Conservation (phyloP, 2,797 vertebrate species). For the Enteromius treurensis region DNA sequence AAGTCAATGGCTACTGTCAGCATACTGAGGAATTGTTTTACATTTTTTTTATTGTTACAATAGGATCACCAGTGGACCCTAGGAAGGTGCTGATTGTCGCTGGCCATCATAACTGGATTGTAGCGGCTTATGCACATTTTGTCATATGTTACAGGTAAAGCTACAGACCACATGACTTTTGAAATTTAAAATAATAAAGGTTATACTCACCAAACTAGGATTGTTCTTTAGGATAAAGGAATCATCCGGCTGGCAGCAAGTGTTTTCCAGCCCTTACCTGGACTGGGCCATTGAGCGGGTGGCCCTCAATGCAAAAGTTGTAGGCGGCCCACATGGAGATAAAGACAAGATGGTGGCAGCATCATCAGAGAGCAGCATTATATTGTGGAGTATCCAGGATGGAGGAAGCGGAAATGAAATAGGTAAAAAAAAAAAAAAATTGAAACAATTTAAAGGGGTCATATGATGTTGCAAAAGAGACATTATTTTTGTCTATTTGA, state of each 20-base stretch:
- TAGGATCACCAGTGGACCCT: constrained; percentile 90
- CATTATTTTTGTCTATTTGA: no score
- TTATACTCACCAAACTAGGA: constrained; percentile 1
- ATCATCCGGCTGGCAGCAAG: constrained; percentile 97
- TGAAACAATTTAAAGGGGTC: constrained; percentile 65
- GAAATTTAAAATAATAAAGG: neutral
- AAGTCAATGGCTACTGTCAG: neutral
- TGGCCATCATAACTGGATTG: constrained; percentile 99
- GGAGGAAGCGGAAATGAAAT: constrained; percentile 94
- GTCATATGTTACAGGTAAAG: constrained; percentile 97
- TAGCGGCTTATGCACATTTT: constrained; percentile 95
- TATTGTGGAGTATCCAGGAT: constrained; percentile 97
- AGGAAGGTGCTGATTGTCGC: constrained; percentile 95
- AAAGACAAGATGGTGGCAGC: constrained; percentile 99
- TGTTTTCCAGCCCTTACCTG: constrained; percentile 94
- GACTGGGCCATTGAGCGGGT: constrained; percentile 94
- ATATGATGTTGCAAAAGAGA: no score
- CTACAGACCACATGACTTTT: neutral
- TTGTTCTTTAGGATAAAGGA: constrained; percentile 88
- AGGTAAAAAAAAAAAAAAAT: constrained; percentile 53
- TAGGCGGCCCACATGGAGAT: constrained; percentile 95
- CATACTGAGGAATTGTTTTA: neutral
- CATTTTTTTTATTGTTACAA: neutral
- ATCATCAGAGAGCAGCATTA: constrained; percentile 92
- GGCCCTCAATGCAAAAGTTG: constrained; percentile 95